Evolutionary conservation across 2,888 invertebrate species (phyloP), one percentile per base, ranked within the genome.

Genomic region (Erebia ligea): DNA sequence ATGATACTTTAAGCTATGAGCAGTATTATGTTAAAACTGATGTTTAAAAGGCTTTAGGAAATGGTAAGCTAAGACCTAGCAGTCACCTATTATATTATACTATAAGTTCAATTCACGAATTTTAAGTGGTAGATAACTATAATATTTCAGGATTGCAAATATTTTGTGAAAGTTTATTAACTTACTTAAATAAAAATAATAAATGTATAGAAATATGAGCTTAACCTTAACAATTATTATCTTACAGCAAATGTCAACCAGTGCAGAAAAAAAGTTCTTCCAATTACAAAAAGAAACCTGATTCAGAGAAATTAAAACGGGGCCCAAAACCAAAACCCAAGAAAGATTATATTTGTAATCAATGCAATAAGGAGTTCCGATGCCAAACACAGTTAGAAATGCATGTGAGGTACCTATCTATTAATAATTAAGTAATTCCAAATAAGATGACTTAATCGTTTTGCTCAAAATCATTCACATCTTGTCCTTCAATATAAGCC

Each of bases 281-380:
- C 52, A 91, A 94, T 66, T 95, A 95, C 75, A 94, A 94, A 79
- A 90, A 90, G 25, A 95, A 95, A 79, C 86, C 93, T 0, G 94
- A 94, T 17, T 89, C 94, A 50, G 94, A 94, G 66, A 94, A 94
- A 76, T 87, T 91, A 73, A 95, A 95, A 76, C 86, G 95, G 6
- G 95, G 95, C 0, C 95, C 95, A 0, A 95, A 95, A 76, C 95
- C 95, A 0, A 92, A 94, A 71, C 93, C 94, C 1, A 95, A 95
- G 79, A 87, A 91, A 72, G 87, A 91, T 2, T 94, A 95, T 74
- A 87, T 93, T 0, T 95, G 95, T 78, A 94, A 91, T 75, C 91
- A 95, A 67, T 95, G 95, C 77, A 86, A 94, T 68, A 95, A 95
- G 77, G 89, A 94, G 50, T 95, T 95, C 70, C 90, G 94, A 82